A percentile compares a stretch with the other conserved stretches of the same genome.
phyloP scores from a whole-genome alignment of 1,140 invertebrate species.

The Nautilus pompilius region DNA sequence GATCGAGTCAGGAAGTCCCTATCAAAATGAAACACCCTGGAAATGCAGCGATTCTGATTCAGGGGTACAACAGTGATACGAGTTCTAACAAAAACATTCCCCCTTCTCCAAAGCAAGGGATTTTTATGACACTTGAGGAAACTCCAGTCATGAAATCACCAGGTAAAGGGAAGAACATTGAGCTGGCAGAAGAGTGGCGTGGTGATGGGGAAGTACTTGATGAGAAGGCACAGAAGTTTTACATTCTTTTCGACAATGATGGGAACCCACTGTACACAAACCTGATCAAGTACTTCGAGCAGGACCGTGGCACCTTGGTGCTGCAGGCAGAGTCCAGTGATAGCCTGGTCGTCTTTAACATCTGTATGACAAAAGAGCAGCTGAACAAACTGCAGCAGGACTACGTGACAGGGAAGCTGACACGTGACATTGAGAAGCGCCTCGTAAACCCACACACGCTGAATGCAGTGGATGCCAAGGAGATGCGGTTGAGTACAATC shows the following conservation, averaged over 20 bases:
- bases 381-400: constrained; percentile 23
- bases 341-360: constrained; percentile 25
- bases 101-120: neutral
- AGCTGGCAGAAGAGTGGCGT: constrained; percentile 14
- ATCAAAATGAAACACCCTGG: neutral
- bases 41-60: neutral
- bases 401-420: constrained; percentile 22
- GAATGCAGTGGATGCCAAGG: constrained; percentile 20
- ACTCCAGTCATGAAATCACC: neutral
- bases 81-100: neutral
- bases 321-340: constrained; percentile 21
- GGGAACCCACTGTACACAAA: constrained; percentile 18
- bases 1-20: neutral
- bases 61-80: neutral
- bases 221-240: constrained; percentile 21
- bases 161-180: neutral
- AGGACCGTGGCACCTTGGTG: constrained; percentile 35
- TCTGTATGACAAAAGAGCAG: constrained; percentile 33
- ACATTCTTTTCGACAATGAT: constrained; percentile 16
- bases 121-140: neutral
- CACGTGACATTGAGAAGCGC: constrained; percentile 20
- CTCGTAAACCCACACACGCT: constrained; percentile 17
- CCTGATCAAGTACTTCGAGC: constrained; percentile 43
- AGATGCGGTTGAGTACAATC: constrained; percentile 19
- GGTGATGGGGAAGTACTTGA: constrained; percentile 17